Evolutionary conservation across 1,140 invertebrate genomes (phyloP).

Genomic region (Cheumatopsyche charites): DNA sequence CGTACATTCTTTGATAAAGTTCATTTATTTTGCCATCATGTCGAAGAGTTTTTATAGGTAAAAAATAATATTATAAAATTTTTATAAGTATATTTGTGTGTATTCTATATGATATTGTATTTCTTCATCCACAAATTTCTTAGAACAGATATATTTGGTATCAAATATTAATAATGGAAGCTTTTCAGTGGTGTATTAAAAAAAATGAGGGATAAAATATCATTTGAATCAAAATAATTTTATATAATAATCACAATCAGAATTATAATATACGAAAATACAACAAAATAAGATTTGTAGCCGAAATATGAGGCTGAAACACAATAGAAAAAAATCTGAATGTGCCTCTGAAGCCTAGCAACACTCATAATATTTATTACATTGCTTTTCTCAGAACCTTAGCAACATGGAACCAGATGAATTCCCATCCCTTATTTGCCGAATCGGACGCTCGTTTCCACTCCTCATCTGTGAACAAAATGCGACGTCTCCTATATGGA

Average conservation of each 20-base stretch:
- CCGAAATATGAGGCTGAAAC: no score
- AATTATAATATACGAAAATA: no score
- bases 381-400: conserved; percentile 61
- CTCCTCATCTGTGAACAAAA: conserved; percentile 74
- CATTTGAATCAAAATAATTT: no score
- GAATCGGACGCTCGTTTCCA: conserved; percentile 80
- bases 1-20: conserved; percentile 76
- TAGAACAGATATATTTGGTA: no score
- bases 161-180: no score
- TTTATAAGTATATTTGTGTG: background rate
- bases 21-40: conserved; percentile 72
- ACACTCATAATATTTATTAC: background rate
- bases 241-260: no score
- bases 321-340: conserved; percentile 11
- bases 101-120: no score
- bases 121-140: no score
- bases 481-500: conserved; percentile 72
- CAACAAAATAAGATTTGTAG: no score
- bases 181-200: no score
- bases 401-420: conserved; percentile 80
- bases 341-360: background rate
- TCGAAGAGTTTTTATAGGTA: conserved; percentile 78
- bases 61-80: conserved; percentile 40
- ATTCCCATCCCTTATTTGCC: conserved; percentile 82
- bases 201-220: no score